Evolutionary conservation across 1,140 invertebrate genomes (phyloP), one percentile per base, ranked within the genome.

Genomic region (Luehdorfia chinensis): DNA sequence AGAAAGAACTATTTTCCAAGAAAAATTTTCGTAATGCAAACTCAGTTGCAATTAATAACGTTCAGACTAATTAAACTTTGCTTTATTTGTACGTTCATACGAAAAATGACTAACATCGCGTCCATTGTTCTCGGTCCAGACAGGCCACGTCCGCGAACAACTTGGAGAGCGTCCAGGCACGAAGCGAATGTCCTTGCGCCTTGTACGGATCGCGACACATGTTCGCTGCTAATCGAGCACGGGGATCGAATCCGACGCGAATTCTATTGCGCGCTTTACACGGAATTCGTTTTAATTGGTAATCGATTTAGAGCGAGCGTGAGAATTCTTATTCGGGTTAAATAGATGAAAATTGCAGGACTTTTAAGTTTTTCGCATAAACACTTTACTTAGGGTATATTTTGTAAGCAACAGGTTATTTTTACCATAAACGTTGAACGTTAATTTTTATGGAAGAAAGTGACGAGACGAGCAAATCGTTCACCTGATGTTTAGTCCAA

Each of bases 181-280:
- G n/a, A n/a, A 12, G 9, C 32, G 18, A 33, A 16, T 15, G 32
- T 18, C 32, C 32, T 33, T 33, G 32, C 14, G 15, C 32, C 32
- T 33, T 33, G 32, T 33, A 33, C 34, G 18, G 34, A n/a, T 6
- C n/a, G 16, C 9, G 34, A 37, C 34, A 37, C 18, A 13, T 21
- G 15, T 36, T 36, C 7, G 15, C 9, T 3, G 15, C 6, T n/a
- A n/a, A n/a, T 37, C 34, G 9, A 1, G 4, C 6, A 21, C 15
- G 34, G 18, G 34, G 34, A 37, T 37, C 34, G 34, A 19, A 37
- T 19, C 18, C 18, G 18, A 37, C 27, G n/a, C n/a, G n/a, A 2
- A 9, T 21, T 21, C 19, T 6, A 21, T 21, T 21, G 19, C 19
- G 27, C 27, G 11, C 27, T 11, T 30, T 11, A 9, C 27, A 30